These are phyloP conservation scores for Miichthys miiuy DNA, from an alignment of 2,797 vertebrate species.

Conservation along the genomic window DNA sequence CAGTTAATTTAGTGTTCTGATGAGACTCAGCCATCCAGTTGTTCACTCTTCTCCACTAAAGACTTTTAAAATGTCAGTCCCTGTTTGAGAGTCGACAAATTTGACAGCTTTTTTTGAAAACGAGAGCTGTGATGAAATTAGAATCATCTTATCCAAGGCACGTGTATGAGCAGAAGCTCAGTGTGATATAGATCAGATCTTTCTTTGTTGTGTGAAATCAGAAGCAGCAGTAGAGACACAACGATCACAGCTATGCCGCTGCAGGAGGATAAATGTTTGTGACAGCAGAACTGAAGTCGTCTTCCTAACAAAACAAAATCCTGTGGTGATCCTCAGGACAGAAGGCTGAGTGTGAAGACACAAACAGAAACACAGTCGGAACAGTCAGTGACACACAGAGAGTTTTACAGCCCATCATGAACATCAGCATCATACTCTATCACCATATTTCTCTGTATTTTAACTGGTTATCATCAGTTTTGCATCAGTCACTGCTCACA, in stretches of 20 bases:
- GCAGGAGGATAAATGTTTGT: conserved; percentile 27
- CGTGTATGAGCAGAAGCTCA: conserved; percentile 12
- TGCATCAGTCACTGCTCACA: background rate
- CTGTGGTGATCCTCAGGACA: background rate
- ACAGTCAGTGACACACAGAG: background rate
- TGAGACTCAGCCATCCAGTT: background rate
- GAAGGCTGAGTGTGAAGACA: background rate
- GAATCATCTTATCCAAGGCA: background rate
- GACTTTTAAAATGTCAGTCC: background rate
- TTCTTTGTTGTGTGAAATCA: conserved; percentile 17
- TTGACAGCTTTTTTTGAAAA: background rate
- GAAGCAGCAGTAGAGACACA: background rate
- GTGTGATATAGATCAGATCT: conserved; percentile 14
- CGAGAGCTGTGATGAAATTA: background rate
- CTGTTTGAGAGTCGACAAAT: background rate
- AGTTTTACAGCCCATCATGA: background rate
- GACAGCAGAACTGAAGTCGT: conserved; percentile 34
- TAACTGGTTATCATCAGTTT: background rate
- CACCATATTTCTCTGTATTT: background rate
- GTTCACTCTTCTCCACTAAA: background rate
- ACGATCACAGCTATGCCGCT: background rate
- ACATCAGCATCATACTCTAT: background rate
- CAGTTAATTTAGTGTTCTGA: too few species aligned
- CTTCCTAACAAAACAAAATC: conserved; percentile 22
- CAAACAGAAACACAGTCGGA: background rate